Evolutionary conservation across 2,888 invertebrate genomes (phyloP).

Genomic region (Hypomecis punctinalis): DNA sequence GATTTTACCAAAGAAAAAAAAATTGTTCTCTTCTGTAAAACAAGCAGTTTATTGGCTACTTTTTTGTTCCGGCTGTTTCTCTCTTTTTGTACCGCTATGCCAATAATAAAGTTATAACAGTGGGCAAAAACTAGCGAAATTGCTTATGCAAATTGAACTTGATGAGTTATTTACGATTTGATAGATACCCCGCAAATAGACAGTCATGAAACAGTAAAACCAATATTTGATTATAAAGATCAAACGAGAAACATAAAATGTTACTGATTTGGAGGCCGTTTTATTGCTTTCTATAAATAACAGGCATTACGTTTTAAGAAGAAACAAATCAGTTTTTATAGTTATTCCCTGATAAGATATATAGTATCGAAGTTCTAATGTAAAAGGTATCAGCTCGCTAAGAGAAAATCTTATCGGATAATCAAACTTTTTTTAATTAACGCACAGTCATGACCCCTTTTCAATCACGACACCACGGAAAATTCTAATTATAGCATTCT

Average conservation of each 20-base stretch:
- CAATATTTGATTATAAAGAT: slow-evolving; percentile 41
- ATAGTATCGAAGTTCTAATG: slow-evolving; percentile 5
- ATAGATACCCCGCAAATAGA: slow-evolving; percentile 28
- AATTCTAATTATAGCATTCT: slow-evolving; percentile 8
- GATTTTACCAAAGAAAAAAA: not conserved
- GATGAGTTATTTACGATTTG: slow-evolving; percentile 31
- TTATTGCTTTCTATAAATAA: slow-evolving; percentile 54
- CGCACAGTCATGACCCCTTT: slow-evolving; percentile 10
- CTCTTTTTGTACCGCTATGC: slow-evolving; percentile 7
- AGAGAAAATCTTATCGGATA: not conserved
- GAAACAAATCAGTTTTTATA: slow-evolving; percentile 31
- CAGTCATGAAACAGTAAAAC: slow-evolving; percentile 33
- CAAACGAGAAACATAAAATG: slow-evolving; percentile 37
- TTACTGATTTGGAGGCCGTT: slow-evolving; percentile 39
- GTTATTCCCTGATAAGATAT: slow-evolving; percentile 17
- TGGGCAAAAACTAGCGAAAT: slow-evolving; percentile 13
- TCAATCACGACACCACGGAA: slow-evolving; percentile 9
- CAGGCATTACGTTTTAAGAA: slow-evolving; percentile 28
- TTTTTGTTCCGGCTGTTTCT: not conserved
- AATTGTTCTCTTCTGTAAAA: not conserved
- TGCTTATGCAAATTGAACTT: slow-evolving; percentile 29
- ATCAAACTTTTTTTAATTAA: slow-evolving; percentile 17
- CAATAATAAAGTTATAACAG: slow-evolving; percentile 21
- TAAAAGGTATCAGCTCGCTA: slow-evolving; percentile 4
- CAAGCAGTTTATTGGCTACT: not conserved